A percentile compares a stretch with the other conserved stretches of the same genome.
Evolutionary conservation across 2,888 invertebrate species (phyloP).

Genomic region (Drosophila flavopinicola): DNA sequence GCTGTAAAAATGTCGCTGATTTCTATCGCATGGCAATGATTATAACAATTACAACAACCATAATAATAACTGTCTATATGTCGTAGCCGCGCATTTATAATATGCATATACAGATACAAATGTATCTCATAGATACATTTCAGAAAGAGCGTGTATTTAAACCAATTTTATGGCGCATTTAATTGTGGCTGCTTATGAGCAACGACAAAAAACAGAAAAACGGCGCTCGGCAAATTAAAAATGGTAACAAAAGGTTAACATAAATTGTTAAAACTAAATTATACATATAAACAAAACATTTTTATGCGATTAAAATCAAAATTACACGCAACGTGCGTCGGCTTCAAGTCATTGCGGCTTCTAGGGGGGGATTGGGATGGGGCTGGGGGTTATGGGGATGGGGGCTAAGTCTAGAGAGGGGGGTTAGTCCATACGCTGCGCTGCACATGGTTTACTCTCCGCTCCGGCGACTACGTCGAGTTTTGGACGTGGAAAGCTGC

Average conservation of each 20-base stretch:
- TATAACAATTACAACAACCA: slow-evolving; percentile 66
- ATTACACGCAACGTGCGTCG: slow-evolving; percentile 83
- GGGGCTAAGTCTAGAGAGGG: neutral
- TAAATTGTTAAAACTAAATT: slow-evolving; percentile 79
- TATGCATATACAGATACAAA: slow-evolving; percentile 19
- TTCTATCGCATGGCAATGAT: slow-evolving; percentile 76
- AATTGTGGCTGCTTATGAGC: slow-evolving; percentile 78
- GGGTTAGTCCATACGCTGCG: slow-evolving; percentile 61
- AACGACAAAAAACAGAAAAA: slow-evolving; percentile 21
- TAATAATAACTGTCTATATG: slow-evolving; percentile 74
- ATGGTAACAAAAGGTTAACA: slow-evolving; percentile 79
- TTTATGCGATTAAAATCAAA: slow-evolving; percentile 81
- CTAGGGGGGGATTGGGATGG: neutral
- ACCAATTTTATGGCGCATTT: slow-evolving; percentile 79
- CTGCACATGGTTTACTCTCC: slow-evolving; percentile 54
- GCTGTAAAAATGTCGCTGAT: slow-evolving; percentile 82
- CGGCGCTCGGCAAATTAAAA: slow-evolving; percentile 64
- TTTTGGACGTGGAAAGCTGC: slow-evolving; percentile 64
- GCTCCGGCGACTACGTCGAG: slow-evolving; percentile 50
- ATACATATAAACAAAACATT: slow-evolving; percentile 80
- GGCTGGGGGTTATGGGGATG: too few relatives aligned
- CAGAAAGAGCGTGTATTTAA: slow-evolving; percentile 59
- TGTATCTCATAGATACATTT: slow-evolving; percentile 24
- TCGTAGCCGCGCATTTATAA: slow-evolving; percentile 47
- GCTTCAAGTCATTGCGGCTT: slow-evolving; percentile 37